phyloP scores from a whole-genome alignment of 1,140 invertebrate genomes.

The Littorina saxatilis region DNA sequence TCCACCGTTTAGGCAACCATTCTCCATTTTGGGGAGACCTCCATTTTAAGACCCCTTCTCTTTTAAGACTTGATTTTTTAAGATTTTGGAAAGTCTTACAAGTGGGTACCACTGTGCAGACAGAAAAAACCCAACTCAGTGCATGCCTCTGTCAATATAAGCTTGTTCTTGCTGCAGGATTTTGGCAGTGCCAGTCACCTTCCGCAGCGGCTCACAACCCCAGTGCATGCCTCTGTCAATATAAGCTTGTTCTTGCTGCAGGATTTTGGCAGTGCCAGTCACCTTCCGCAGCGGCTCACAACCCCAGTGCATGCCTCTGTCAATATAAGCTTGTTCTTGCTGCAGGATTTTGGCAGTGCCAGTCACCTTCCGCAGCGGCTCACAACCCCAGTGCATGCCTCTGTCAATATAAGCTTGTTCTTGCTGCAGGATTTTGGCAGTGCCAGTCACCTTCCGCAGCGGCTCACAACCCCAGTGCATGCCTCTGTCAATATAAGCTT shows the following conservation, averaged over 20 bases:
- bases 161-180: background rate
- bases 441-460: constrained; percentile 7
- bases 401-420: background rate
- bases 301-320: too few species aligned
- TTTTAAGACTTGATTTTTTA: too few species aligned
- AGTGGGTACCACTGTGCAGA: too few species aligned
- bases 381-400: background rate
- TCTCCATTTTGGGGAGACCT: too few species aligned
- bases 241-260: too few species aligned
- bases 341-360: background rate
- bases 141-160: too few species aligned
- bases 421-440: background rate
- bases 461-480: background rate
- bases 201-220: background rate
- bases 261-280: background rate
- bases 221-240: too few species aligned
- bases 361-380: background rate
- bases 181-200: background rate
- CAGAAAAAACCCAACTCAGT: too few species aligned
- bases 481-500: too few species aligned
- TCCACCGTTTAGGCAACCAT: too few species aligned
- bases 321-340: background rate
- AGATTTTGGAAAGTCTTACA: too few species aligned
- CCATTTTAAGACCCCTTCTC: too few species aligned
- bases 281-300: background rate